A percentile compares a stretch with the other conserved stretches of the same genome.
Conservation (phyloP, 2,797 vertebrate species). For the Catamblyrhynchus diadema region DNA sequence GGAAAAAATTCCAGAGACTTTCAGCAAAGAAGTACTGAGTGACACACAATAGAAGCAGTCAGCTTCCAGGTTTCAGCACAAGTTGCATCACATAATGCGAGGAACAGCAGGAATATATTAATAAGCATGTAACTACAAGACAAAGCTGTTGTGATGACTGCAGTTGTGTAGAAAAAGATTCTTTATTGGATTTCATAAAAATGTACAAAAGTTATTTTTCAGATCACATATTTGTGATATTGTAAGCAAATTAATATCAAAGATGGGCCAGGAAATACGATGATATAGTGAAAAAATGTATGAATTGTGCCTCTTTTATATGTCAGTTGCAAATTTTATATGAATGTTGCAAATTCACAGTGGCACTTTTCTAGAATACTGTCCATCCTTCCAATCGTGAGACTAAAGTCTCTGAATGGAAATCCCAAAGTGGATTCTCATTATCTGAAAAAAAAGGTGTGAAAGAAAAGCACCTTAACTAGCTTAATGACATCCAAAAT, state of each 20-base stretch:
- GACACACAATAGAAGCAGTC: not conserved
- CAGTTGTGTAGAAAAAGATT: not conserved
- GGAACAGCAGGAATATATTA: slow-evolving; percentile 15
- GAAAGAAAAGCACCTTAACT: not conserved
- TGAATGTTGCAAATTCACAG: not conserved
- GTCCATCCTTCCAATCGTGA: not conserved
- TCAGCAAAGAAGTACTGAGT: not conserved
- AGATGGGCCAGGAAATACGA: not conserved
- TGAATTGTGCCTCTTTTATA: not conserved
- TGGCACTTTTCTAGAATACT: not conserved
- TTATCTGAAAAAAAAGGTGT: not conserved
- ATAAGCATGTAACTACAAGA: not conserved
- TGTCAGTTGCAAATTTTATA: not conserved
- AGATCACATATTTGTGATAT: not conserved
- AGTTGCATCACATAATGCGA: not conserved
- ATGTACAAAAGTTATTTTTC: not conserved
- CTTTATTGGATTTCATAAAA: not conserved
- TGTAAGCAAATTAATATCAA: not conserved
- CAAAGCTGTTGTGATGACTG: not conserved
- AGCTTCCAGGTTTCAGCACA: not conserved
- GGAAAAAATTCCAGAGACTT: slow-evolving; percentile 16
- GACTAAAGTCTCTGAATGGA: not conserved
- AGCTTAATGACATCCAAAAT: not conserved
- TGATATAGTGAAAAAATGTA: not conserved
- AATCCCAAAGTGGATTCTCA: not conserved